Evolutionary conservation across 2,113 vertebrate genomes (phyloP), one percentile per base, ranked within the genome.

Genomic region (Sterna hirundo): DNA sequence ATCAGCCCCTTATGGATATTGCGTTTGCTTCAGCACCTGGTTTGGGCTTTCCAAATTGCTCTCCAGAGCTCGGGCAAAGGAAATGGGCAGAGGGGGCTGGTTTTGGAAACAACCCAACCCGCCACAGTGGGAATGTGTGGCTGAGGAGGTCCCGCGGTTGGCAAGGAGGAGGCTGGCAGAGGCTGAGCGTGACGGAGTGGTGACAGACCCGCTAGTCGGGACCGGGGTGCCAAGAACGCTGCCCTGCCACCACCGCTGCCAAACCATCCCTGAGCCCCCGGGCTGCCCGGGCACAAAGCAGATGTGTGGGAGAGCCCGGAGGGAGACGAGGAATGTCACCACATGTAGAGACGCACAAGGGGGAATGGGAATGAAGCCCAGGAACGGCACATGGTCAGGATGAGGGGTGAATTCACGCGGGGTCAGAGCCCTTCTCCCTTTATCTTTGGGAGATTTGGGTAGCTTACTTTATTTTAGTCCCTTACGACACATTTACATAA

Each of bases 391-490:
- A 4, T 61, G 60, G 65, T 30, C 5, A 21, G 86, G 44, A 57
- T 78, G 27, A 34, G 58, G 92, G 74, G 54, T 52, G 32, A 62
- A 89, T 85, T 69, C 88, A 95, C 29, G 21, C 6, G n/a, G 88
- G 97, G 86, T 95, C 84, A 96, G 92, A 55, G 72, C 90, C 64
- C 79, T 89, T 78, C 77, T 91, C 74, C 89, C 71, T 97, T 96
- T 95, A 97, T 97, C 97, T 93, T 95, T 86, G 89, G 74, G 91
- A 96, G 95, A 96, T 96, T 96, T 96, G 71, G 94, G 95, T 94
- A 94, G 93, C 95, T 96, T 94, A 96, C 94, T 98, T 97, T 94
- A 90, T 94, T 98, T 95, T 97, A 95, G 97, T 97, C 97, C 97
- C 88, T 95, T 81, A 82, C 57, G 18, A 95, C 90, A 97, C 86